Conservation (phyloP, 1,140 invertebrate genomes). For the Ceratosolen fusciceps region DNA sequence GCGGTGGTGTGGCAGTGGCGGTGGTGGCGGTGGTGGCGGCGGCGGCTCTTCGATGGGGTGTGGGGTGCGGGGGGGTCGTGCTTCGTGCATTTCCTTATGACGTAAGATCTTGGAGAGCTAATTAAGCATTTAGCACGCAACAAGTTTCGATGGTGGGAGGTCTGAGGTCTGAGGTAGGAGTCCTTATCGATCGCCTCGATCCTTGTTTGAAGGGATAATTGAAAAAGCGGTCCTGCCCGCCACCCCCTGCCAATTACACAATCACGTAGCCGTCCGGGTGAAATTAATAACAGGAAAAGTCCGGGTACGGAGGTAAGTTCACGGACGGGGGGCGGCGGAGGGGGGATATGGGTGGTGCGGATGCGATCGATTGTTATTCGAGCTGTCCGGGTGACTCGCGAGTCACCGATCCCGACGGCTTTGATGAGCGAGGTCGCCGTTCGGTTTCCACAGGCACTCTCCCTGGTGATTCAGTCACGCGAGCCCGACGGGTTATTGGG, state of each 20-base stretch:
- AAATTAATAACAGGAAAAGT: too few relatives aligned
- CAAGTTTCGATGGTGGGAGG: neutral
- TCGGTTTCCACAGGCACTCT: conserved; percentile 6
- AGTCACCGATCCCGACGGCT: conserved; percentile 18
- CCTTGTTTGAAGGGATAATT: neutral
- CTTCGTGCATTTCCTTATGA: neutral
- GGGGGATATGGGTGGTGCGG: too few relatives aligned
- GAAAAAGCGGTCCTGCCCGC: neutral
- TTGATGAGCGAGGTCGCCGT: conserved; percentile 12
- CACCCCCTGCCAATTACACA: neutral
- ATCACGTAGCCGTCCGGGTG: too few relatives aligned
- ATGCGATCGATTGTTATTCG: conserved; percentile 11
- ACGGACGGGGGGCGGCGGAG: too few relatives aligned
- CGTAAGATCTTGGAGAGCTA: neutral
- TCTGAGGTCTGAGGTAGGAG: neutral
- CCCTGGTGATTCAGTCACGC: conserved; percentile 33
- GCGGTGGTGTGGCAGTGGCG: too few relatives aligned
- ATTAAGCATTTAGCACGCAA: conserved; percentile 2
- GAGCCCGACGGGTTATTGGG: conserved; percentile 11
- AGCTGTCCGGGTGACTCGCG: conserved; percentile 23
- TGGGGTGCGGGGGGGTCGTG: too few relatives aligned
- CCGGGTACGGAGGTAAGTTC: too few relatives aligned
- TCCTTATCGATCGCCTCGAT: neutral
- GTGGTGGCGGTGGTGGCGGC: too few relatives aligned
- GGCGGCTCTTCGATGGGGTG: too few relatives aligned